phyloP scores from a whole-genome alignment of 2,797 vertebrate genomes.

The Pangasius macronema region DNA sequence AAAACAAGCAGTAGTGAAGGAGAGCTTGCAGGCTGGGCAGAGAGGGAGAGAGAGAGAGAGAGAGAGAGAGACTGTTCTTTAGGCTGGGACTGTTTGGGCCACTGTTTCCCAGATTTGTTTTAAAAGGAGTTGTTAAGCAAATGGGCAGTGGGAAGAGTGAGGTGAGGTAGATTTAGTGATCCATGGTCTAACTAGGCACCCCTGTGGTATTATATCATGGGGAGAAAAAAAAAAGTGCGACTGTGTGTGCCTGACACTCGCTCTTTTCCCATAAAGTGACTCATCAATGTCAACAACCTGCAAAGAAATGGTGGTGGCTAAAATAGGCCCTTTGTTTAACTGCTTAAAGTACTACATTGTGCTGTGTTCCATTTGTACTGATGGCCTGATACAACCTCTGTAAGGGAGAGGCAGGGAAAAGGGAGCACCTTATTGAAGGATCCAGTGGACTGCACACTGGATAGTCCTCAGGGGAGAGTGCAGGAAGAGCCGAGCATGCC shows the following conservation, averaged over 20 bases:
- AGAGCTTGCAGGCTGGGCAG: conserved; percentile 42
- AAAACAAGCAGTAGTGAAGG: conserved; percentile 64
- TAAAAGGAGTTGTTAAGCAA: conserved; percentile 61
- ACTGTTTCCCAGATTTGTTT: conserved; percentile 62
- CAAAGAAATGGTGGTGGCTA: conserved; percentile 28
- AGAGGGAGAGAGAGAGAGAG: neutral
- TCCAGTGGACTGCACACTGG: conserved; percentile 35
- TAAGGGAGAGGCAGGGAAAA: conserved; percentile 39
- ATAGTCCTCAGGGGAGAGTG: conserved; percentile 18
- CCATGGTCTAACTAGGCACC: conserved; percentile 31
- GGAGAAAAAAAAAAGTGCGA: conserved; percentile 17
- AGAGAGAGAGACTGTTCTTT: conserved; percentile 34
- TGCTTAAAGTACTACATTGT: conserved; percentile 52
- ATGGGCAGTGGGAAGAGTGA: conserved; percentile 38
- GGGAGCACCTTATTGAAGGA: conserved; percentile 33
- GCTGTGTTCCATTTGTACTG: conserved; percentile 43
- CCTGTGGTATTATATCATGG: conserved; percentile 27
- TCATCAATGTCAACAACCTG: conserved; percentile 46
- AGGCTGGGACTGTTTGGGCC: conserved; percentile 56
- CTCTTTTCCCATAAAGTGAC: conserved; percentile 44
- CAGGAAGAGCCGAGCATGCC: conserved; percentile 8
- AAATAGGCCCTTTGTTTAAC: conserved; percentile 47
- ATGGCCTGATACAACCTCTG: conserved; percentile 42
- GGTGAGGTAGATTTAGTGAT: conserved; percentile 31
- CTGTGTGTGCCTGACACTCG: conserved; percentile 34